Conservation (phyloP, 2,797 vertebrate genomes). For the Anguilla marmorata region DNA sequence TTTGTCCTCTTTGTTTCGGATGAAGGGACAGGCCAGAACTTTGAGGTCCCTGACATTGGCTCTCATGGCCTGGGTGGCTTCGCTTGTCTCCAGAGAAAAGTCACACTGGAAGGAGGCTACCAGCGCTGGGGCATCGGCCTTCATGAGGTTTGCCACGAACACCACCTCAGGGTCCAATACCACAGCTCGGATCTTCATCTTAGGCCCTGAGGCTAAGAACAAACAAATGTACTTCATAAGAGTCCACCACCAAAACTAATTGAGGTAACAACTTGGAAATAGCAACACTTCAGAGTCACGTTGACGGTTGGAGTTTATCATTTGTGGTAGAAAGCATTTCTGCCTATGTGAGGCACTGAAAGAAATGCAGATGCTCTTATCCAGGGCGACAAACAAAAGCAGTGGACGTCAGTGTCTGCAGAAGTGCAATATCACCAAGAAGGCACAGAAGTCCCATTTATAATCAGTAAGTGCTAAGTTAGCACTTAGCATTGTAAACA, state of each 20-base stretch:
- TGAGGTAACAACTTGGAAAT: background rate
- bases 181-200: constrained; percentile 74
- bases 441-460: too few species aligned
- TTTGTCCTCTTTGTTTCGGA: constrained; percentile 71
- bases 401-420: too few species aligned
- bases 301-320: background rate
- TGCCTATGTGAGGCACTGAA: background rate
- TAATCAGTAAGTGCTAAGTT: too few species aligned
- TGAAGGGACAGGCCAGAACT: constrained; percentile 89
- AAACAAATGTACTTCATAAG: background rate
- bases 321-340: background rate
- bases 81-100: constrained; percentile 67
- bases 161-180: constrained; percentile 92
- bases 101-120: constrained; percentile 77
- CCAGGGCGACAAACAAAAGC: too few species aligned
- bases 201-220: constrained; percentile 48
- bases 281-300: background rate
- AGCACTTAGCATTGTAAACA: too few species aligned
- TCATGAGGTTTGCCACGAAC: constrained; percentile 89
- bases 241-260: background rate
- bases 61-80: constrained; percentile 71
- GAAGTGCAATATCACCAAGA: too few species aligned
- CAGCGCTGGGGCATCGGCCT: constrained; percentile 84
- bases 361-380: background rate
- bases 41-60: constrained; percentile 80